Evolutionary conservation across 2,888 invertebrate genomes (phyloP), one percentile per base, ranked within the genome.

Genomic region (Formica aserva): DNA sequence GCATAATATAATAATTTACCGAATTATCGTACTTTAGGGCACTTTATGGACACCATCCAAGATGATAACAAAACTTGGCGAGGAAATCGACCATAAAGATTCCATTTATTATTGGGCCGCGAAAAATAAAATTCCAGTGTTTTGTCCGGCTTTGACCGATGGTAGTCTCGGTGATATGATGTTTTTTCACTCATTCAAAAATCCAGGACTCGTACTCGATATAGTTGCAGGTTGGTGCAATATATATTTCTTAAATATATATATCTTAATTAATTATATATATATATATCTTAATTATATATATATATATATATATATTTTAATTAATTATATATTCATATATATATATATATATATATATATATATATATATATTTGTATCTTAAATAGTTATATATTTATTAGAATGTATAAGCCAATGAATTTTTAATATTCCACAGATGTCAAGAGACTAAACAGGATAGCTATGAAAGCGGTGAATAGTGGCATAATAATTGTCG

Each of bases 91-190:
- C 92, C 96, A 99, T 95, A 96, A 97, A 90, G 97, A 97, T 29
- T 99, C 99, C 1, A 98, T 99, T 81, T 99, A 98, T 93, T 99
- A 99, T 93, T 99, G 99, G 99, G 98, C 99, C 22, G 97, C 98
- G 91, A 98, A 97, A 94, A 99, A 99, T 95, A 97, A 98, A 93
- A 99, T 99, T 93, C 99, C 99, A 0, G 97, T 99, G 0, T 99
- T 98, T 94, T 98, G 99, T 95, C 99, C 99, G 0, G 99, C 99
- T 0, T 95, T 99, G 85, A 99, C 99, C 0, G 99, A 99, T 95
- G 99, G 99, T 0, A 99, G 99, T 90, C 95, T 98, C 85, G 99
- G 99, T 0, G 99, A 99, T 94, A 99, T 99, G 99, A 98, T 99
- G 97, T 99, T 98, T 94, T 99, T 99, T 93, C 99, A 99, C 95